Percentiles rank a stretch among this genome's conserved stretches.
phyloP scores from a whole-genome alignment of 2,113 vertebrate species.

The Labeo catla region DNA sequence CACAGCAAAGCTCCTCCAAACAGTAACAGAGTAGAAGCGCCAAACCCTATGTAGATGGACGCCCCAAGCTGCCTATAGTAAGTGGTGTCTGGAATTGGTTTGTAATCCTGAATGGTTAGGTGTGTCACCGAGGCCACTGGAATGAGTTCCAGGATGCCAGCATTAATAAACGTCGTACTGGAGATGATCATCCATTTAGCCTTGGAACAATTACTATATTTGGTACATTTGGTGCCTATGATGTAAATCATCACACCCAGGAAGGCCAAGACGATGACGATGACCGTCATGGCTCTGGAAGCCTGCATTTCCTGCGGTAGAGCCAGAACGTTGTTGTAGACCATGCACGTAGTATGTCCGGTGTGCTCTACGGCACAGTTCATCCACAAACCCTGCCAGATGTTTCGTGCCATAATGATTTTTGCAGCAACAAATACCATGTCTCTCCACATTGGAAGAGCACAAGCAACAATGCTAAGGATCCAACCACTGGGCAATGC shows the following conservation, averaged over 20 bases:
- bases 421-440: slow-evolving; percentile 75
- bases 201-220: slow-evolving; percentile 78
- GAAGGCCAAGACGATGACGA: slow-evolving; percentile 73
- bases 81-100: slow-evolving; percentile 45
- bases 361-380: slow-evolving; percentile 78
- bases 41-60: slow-evolving; percentile 78
- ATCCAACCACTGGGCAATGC: slow-evolving; percentile 75
- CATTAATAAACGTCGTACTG: slow-evolving; percentile 72
- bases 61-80: slow-evolving; percentile 75
- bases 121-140: slow-evolving; percentile 75
- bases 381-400: slow-evolving; percentile 82
- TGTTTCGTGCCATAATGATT: slow-evolving; percentile 75
- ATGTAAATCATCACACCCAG: slow-evolving; percentile 75
- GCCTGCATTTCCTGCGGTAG: slow-evolving; percentile 74
- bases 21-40: slow-evolving; percentile 66
- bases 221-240: slow-evolving; percentile 80
- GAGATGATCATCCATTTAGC: slow-evolving; percentile 78
- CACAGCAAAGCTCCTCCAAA: slow-evolving; percentile 79
- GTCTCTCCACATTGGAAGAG: slow-evolving; percentile 78
- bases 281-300: slow-evolving; percentile 74
- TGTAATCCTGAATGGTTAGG: slow-evolving; percentile 71
- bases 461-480: slow-evolving; percentile 70
- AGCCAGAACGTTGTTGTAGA: slow-evolving; percentile 78
- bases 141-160: slow-evolving; percentile 74
- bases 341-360: slow-evolving; percentile 79